Evolutionary conservation across 2,113 vertebrate genomes (phyloP).

Genomic region (Hemichromis elongatus): DNA sequence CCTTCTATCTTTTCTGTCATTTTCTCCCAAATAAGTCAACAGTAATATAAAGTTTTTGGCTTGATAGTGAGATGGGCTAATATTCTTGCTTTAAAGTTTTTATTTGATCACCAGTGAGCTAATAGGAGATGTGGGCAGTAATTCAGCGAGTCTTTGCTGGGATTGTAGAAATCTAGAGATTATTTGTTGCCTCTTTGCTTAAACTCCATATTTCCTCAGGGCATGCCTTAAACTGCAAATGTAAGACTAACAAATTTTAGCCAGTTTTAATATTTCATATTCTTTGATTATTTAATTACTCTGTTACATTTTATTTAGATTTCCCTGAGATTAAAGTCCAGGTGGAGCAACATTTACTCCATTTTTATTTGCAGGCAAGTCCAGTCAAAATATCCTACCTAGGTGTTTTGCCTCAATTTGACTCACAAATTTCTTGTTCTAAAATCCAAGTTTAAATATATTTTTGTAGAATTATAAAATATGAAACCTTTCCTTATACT

Average conservation of each 20-base stretch:
- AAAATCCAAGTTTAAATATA: background rate
- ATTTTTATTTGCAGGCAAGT: background rate
- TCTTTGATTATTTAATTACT: background rate
- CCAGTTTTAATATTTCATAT: background rate
- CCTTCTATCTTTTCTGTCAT: background rate
- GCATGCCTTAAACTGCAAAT: background rate
- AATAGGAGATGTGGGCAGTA: background rate
- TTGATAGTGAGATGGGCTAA: background rate
- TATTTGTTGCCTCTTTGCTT: background rate
- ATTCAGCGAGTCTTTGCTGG: background rate
- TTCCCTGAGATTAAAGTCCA: background rate
- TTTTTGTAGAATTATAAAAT: background rate
- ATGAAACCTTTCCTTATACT: background rate
- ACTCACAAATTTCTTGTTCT: background rate
- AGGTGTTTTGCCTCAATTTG: background rate
- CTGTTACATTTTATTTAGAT: background rate
- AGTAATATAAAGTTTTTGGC: background rate
- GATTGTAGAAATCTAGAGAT: background rate
- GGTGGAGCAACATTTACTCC: background rate
- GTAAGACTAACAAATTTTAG: background rate
- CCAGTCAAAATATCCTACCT: background rate
- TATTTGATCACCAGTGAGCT: background rate
- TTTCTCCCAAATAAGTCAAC: background rate
- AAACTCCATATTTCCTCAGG: background rate
- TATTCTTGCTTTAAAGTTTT: background rate